Percentiles rank a stretch among this genome's conserved stretches.
Conservation (phyloP, 2,113 vertebrate genomes). For the Cheirogaleus medius region DNA sequence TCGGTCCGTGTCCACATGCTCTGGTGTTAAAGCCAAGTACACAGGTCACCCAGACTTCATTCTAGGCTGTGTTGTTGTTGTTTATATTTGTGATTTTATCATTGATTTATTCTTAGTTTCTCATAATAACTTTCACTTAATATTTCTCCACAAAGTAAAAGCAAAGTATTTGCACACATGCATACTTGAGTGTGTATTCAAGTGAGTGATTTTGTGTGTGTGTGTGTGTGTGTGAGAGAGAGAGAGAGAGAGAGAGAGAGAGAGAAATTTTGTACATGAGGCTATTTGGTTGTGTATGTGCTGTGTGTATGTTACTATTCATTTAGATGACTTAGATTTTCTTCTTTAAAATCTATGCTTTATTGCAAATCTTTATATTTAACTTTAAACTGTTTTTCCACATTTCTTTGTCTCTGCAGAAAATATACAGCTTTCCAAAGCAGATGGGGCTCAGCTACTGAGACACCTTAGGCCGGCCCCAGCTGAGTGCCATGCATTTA, state of each 20-base stretch:
- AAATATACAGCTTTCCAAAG: not conserved
- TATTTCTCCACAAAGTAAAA: not conserved
- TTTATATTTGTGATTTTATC: not conserved
- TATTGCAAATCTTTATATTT: not conserved
- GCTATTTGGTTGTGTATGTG: not conserved
- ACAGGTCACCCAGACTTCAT: not conserved
- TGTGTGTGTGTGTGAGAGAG: not conserved
- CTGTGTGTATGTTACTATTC: not conserved
- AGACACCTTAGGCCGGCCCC: too few species aligned
- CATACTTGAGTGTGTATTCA: not conserved
- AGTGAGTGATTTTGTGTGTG: not conserved
- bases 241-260: not conserved
- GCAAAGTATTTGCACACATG: accelerated
- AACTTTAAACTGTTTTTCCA: not conserved
- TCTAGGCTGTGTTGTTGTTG: not conserved
- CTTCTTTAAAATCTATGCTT: not conserved
- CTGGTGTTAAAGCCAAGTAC: accelerated
- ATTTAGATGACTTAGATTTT: not conserved
- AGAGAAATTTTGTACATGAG: too few species aligned
- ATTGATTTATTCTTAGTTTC: not conserved
- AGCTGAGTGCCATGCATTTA: not conserved
- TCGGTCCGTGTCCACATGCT: accelerated
- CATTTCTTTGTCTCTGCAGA: not conserved
- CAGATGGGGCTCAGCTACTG: not conserved
- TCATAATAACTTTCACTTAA: not conserved